These are phyloP conservation scores for Mellilla xanthometata DNA, from an alignment of 2,888 invertebrate species.

Conservation along the genomic window DNA sequence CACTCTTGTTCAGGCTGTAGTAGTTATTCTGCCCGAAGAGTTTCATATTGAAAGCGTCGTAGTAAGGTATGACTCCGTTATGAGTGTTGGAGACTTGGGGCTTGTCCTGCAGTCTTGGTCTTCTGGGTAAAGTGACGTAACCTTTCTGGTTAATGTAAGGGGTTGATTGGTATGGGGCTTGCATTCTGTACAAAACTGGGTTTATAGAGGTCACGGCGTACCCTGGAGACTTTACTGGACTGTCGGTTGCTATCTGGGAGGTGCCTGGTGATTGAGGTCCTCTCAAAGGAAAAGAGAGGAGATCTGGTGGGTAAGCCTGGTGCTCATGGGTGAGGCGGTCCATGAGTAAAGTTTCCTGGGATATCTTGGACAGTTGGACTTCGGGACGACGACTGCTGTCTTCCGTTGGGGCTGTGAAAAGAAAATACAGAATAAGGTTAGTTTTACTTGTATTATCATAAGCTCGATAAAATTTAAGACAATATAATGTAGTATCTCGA, in stretches of 20 bases:
- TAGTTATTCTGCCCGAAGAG: slow-evolving; percentile 93
- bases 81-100: slow-evolving; percentile 67
- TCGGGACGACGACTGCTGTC: slow-evolving; percentile 85
- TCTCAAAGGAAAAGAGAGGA: slow-evolving; percentile 88
- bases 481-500: no score
- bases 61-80: slow-evolving; percentile 81
- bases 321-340: slow-evolving; percentile 72
- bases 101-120: slow-evolving; percentile 86
- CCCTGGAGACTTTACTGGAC: slow-evolving; percentile 67
- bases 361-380: slow-evolving; percentile 77
- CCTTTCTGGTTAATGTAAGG: slow-evolving; percentile 86
- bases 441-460: no score
- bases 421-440: slow-evolving; percentile 29
- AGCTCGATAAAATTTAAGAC: no score
- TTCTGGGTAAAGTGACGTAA: slow-evolving; percentile 93
- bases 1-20: slow-evolving; percentile 88
- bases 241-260: slow-evolving; percentile 44
- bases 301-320: slow-evolving; percentile 90
- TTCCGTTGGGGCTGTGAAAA: slow-evolving; percentile 78
- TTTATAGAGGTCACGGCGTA: slow-evolving; percentile 59
- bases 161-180: slow-evolving; percentile 84
- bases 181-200: slow-evolving; percentile 65
- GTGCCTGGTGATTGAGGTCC: slow-evolving; percentile 79
- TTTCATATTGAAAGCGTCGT: slow-evolving; percentile 91
- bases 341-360: slow-evolving; percentile 73